Base-by-base conservation (phyloP, 2,888 invertebrate species). In the Dichetophora obliterata region DNA sequence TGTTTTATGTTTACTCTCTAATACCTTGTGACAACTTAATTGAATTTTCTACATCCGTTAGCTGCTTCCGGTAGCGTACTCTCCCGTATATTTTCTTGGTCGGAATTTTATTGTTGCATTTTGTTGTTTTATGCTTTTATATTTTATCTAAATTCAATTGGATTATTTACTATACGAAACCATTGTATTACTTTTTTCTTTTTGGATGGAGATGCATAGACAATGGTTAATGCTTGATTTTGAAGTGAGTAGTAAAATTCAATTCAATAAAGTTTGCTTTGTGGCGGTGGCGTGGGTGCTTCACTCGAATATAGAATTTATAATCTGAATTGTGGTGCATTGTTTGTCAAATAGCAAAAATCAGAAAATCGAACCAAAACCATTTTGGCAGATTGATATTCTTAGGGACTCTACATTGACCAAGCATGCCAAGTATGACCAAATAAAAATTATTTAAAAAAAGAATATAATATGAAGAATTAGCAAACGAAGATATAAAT, bases 21-120 rank as follows among this genome's bases (percentile, higher is more conserved):
- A 65, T 34, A 9, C 31, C 19, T 37, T 65, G 65, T 65, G 65
- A 65, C 34, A 34, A 65, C n/a, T 61, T 27, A 27, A 65, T 65
- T 65, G 65, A 65, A 65, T 65, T 65, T 65, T 27, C 65, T 65
- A 34, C 65, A 65, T 61, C 65, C 65, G 6, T 27, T 6, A 11
- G 31, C 37, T 31, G 27, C 37, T 65, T 31, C 61, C 19, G 19
- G 54, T 54, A 14, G 5, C 24, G 59, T 59, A 27, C 59, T 27
- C 9, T 16, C 4, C 2, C 14, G 14, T 6, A 14, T 2, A 43
- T 59, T 22, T 59, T 22, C 59, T 59, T 59, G 5, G 9, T 59
- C 5, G 5, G 9, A 6, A 31, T 27, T 59, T 24, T 14, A 1
- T 22, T 22, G 5, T 0, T 59, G 59, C 4, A 27, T 59, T 59